Base-by-base conservation (phyloP, 1,140 invertebrate genomes). In the Megalonaias nervosa region DNA sequence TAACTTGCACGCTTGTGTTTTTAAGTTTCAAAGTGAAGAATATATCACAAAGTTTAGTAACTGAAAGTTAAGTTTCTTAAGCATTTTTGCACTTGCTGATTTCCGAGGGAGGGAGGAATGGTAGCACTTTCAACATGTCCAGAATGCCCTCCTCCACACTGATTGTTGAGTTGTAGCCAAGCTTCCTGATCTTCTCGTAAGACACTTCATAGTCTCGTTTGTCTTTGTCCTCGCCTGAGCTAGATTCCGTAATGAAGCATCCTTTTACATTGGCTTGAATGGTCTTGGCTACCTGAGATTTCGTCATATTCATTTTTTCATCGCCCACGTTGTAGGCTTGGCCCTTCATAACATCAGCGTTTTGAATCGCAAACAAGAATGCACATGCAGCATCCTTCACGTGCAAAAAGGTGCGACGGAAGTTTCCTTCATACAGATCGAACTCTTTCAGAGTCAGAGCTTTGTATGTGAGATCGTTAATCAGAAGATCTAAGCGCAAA, bases 381-480 rank as follows among this genome's bases (percentile, higher is more conserved):
- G 85, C 85, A 2, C 81, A 77, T 1, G 86, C 87, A 15, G 86
- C 87, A 69, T 88, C 87, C 38, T 77, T 83, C 17, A 88, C 86
- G 66, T 88, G 87, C 2, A 88, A 74, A 67, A 88, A 88, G 2
- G 87, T 87, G 68, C 87, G 82, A 3, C 84, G 78, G 74, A 88
- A 88, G 57, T 80, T 79, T 26, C 86, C 85, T 74, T 88, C 86
- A 66, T 88, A 88, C 17, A 88, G 72, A 57, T 87, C 86, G 72
- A 88, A 87, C 62, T 85, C 68, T 71, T 85, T 86, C 19, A 85
- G 56, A 3, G 81, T 84, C 16, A 88, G 75, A 6, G 85, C 87
- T 77, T 85, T 88, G 79, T 85, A 82, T 38, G 86, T 86, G 13
- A 88, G 77, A 68, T 88, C 87, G 62, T 88, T 88, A 58, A 88